These are phyloP conservation scores for Daktulosphaira vitifoliae DNA, from an alignment of 1,140 invertebrate species.

Conservation along the genomic window DNA sequence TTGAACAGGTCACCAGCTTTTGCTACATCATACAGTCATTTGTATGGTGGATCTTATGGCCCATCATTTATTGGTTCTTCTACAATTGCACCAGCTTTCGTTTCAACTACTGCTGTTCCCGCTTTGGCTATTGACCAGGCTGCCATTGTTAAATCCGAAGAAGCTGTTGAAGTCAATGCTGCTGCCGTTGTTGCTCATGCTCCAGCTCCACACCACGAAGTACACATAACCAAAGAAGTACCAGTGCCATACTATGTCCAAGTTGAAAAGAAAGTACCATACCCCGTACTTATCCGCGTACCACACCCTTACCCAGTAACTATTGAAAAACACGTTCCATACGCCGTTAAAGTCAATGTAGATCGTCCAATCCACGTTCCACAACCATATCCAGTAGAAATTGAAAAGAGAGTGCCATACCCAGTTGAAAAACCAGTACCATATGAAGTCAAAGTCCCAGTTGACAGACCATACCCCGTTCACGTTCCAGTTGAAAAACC, in stretches of 20 bases:
- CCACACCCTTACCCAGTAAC: conserved; percentile 37
- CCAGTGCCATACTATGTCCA: conserved; percentile 57
- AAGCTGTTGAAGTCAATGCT: background rate
- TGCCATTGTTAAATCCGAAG: background rate
- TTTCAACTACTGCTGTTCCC: background rate
- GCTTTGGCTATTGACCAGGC: background rate
- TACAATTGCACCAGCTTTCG: background rate
- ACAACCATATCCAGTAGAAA: conserved; percentile 36
- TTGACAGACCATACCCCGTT: conserved; percentile 54
- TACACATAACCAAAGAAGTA: conserved; percentile 62
- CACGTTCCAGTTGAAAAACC: conserved; percentile 47
- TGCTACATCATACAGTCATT: background rate
- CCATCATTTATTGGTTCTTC: no score
- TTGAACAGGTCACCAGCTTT: conserved; percentile 16
- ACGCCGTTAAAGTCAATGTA: conserved; percentile 36
- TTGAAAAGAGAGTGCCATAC: conserved; percentile 37
- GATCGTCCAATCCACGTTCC: conserved; percentile 37
- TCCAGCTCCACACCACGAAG: conserved; percentile 52
- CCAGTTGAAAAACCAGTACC: conserved; percentile 38
- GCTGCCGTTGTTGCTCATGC: conserved; percentile 37
- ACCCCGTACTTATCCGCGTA: conserved; percentile 52
- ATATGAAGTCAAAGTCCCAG: conserved; percentile 39
- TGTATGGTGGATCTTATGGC: background rate
- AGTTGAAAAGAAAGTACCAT: conserved; percentile 41
- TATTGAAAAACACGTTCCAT: conserved; percentile 36